Base-by-base conservation (phyloP, 2,888 invertebrate genomes). In the Cordilura impudica region DNA sequence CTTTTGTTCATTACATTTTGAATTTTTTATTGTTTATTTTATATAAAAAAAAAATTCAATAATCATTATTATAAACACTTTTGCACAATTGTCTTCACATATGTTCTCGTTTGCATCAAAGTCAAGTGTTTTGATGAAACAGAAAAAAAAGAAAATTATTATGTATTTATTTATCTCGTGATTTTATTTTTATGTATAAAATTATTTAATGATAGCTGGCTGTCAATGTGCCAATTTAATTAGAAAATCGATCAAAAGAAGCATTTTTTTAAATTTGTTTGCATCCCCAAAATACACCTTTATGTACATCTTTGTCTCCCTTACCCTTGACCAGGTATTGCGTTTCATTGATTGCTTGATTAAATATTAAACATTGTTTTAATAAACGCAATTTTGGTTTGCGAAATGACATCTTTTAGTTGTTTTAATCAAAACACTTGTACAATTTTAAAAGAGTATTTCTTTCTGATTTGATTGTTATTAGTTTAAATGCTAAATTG, bases 371-470 rank as follows among this genome's bases (percentile, higher is more conserved):
- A 66, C 79, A 79, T 2, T 69, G 70, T 63, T 51, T 70, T 35
- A 79, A 39, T 56, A 79, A 63, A 63, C 67, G 29, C 1, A 75
- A 61, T 75, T 79, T 79, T 65, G 54, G 74, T 67, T 75, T 79
- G 6, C 74, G 65, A 23, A 49, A 35, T 10, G 70, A 45, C 78
- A 74, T 79, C 60, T 56, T 56, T 1, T 23, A 8, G 14, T 21
- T 14, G 2, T 29, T 49, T 31, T 53, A 16, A 35, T 35, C 14
- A 12, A 54, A 63, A 61, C 2, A 47, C 63, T 54, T 21, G 18
- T 14, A 6, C 16, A 10, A 29, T 54, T 54, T 39, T 31, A 14
- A 29, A 19, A 31, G 49, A 45, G 54, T 74, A 14, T 16, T 49
- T 12, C 43, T 56, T 56, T 4, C 53, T 35, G 26, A 14, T 73